phyloP scores from a whole-genome alignment of 2,113 vertebrate genomes.

The Hemichromis elongatus region DNA sequence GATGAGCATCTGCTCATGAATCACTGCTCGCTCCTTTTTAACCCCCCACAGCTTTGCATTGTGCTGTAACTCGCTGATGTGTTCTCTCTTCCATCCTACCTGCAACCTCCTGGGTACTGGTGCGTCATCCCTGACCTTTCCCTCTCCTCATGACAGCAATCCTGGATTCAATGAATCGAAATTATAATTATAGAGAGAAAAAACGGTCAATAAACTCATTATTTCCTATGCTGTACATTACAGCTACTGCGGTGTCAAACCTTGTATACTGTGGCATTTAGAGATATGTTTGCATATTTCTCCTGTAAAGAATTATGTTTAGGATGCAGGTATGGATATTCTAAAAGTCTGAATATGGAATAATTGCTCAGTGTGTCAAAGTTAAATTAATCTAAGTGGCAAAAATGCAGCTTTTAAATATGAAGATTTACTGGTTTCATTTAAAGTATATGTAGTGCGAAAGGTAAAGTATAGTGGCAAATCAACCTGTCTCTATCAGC shows the following conservation, averaged over 20 bases:
- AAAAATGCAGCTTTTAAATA: not conserved
- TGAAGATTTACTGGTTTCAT: not conserved
- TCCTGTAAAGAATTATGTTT: not conserved
- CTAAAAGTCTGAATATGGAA: not conserved
- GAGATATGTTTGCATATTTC: not conserved
- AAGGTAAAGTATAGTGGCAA: not conserved
- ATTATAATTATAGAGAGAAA: not conserved
- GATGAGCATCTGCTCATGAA: not conserved
- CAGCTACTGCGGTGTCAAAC: not conserved
- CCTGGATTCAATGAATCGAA: not conserved
- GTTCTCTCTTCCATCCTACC: not conserved
- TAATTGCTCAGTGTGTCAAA: not conserved
- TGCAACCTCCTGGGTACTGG: slow-evolving; percentile 14
- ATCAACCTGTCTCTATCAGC: not conserved
- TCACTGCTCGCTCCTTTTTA: not conserved
- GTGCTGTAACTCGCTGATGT: not conserved
- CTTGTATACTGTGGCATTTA: not conserved
- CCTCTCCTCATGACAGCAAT: not conserved
- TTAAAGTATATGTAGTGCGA: not conserved
- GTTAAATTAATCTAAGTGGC: not conserved
- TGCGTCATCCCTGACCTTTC: slow-evolving; percentile 51
- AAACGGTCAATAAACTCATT: not conserved
- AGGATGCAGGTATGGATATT: not conserved
- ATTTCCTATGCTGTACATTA: not conserved
- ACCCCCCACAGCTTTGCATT: not conserved